Percentiles rank a stretch among this genome's conserved stretches.
These are phyloP conservation scores for Chrysogorgia sp. DNA, from an alignment of 92 coral and sea anemone species.

Conservation along the genomic window DNA sequence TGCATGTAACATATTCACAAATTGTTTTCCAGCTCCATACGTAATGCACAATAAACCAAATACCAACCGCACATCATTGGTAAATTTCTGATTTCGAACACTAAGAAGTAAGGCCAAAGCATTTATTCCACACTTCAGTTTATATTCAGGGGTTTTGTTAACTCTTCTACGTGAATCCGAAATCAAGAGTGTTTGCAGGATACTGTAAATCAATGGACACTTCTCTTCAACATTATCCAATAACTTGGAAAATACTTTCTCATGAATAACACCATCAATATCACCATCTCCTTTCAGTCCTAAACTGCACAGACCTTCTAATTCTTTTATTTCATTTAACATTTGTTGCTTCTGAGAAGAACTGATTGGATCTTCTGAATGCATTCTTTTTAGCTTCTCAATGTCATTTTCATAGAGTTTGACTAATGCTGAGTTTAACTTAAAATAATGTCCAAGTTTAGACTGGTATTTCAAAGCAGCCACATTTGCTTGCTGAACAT, in stretches of 20 bases:
- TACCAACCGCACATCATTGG: constrained; percentile 18
- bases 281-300: neutral
- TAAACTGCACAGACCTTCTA: neutral
- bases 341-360: neutral
- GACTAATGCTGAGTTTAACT: neutral
- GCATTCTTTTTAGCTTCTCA: too few relatives aligned
- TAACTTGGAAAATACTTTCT: neutral
- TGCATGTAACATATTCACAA: constrained; percentile 11
- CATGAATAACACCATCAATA: neutral
- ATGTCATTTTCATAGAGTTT: too few relatives aligned
- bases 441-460: constrained; percentile 8
- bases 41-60: constrained; percentile 30
- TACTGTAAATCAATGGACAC: constrained; percentile 23
- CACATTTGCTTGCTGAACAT: constrained; percentile 13
- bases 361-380: neutral
- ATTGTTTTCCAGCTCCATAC: constrained; percentile 39
- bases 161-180: constrained; percentile 5
- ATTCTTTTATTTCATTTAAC: neutral
- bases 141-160: constrained; percentile 16
- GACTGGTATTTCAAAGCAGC: constrained; percentile 10
- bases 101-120: constrained; percentile 21
- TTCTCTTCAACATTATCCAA: neutral
- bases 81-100: constrained; percentile 16
- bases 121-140: constrained; percentile 22
- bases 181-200: constrained; percentile 5